Evolutionary conservation across 2,888 invertebrate genomes (phyloP), one percentile per base, ranked within the genome.

Genomic region (Theretra japonica): DNA sequence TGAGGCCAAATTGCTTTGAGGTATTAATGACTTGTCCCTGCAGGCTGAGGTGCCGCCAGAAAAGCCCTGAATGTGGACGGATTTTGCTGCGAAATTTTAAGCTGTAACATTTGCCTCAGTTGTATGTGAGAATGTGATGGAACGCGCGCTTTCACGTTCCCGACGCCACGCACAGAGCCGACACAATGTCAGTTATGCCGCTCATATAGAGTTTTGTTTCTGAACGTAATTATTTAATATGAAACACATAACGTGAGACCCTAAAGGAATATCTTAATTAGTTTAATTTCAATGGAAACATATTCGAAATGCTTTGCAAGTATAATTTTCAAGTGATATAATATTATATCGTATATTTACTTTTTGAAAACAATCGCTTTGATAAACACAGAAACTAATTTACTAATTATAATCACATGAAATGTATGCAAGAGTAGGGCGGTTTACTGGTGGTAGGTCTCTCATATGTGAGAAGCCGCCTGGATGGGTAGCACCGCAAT

Each of bases 1-100:
- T 92, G 90, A 86, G 88, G 86, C 87, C 88, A 86, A 90, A 91
- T 92, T 90, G 85, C 88, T 72, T 83, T 75, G 76, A 82, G 81
- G 85, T 86, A 87, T 87, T 90, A 90, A 90, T 89, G 88, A 88
- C 81, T 86, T 86, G 85, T 85, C 83, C 82, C 78, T 74, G 73
- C 73, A 77, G 80, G 77, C 83, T 80, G 79, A 69, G 68, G 68
- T 56, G 53, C 6, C n/a, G 50, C 28, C n/a, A 8, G 56, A 69
- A 74, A 72, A 68, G 75, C 53, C 57, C 60, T 72, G 68, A 30
- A 69, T 69, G 50, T 8, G 28, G n/a, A 28, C 53, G 53, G 21
- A 69, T 23, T 48, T 48, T 65, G 41, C 21, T 17, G 21, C 33
- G 28, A 60, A 28, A 23, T 41, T 41, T 65, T 33, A n/a, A 21